Evolutionary conservation across 2,113 vertebrate genomes (phyloP).

Genomic region (Thymallus thymallus): DNA sequence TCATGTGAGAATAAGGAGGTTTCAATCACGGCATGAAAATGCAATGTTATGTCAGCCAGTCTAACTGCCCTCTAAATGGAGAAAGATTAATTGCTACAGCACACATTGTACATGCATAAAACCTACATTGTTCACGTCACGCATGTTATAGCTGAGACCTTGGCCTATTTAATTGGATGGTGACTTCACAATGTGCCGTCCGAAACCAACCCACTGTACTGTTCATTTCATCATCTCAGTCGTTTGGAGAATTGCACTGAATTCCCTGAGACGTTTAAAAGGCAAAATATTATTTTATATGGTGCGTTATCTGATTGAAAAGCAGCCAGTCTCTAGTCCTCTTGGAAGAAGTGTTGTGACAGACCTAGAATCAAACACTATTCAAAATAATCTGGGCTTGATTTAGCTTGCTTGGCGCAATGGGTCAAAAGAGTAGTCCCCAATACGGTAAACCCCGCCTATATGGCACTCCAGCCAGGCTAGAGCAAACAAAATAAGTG

Average conservation of each 20-base stretch:
- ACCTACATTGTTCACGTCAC: too few species aligned
- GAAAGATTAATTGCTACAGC: background rate
- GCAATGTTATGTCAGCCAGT: background rate
- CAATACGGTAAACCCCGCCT: too few species aligned
- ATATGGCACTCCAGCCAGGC: too few species aligned
- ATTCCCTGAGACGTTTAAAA: background rate
- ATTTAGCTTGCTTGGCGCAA: too few species aligned
- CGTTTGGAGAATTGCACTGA: background rate
- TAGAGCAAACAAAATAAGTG: too few species aligned
- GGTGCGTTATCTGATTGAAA: constrained; percentile 21
- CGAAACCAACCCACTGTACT: background rate
- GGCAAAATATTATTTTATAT: constrained; percentile 4
- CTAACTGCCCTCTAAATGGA: background rate
- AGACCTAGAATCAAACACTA: too few species aligned
- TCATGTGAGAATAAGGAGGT: background rate
- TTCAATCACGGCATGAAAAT: background rate
- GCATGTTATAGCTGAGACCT: too few species aligned
- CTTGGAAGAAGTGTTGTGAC: background rate
- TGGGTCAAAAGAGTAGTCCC: too few species aligned
- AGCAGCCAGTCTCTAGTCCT: constrained; percentile 10
- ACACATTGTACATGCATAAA: background rate
- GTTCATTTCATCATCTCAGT: background rate
- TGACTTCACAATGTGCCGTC: background rate
- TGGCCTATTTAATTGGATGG: background rate
- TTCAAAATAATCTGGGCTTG: too few species aligned